phyloP scores from a whole-genome alignment of 2,797 vertebrate species.

The Centroberyx gerrardi region DNA sequence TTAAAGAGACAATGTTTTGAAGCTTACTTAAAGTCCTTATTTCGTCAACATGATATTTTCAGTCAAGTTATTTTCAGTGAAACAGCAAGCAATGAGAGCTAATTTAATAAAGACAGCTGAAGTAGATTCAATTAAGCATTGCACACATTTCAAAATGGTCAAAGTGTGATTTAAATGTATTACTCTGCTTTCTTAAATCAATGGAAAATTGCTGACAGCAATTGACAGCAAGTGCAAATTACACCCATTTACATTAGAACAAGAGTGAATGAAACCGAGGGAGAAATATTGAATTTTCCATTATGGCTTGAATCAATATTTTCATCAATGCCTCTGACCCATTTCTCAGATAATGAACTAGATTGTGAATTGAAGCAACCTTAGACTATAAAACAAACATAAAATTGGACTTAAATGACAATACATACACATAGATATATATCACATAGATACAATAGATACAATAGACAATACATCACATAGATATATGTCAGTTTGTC shows the following conservation, averaged over 20 bases:
- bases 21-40: neutral
- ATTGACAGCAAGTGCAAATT: neutral
- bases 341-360: conserved; percentile 4
- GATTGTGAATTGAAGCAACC: conserved; percentile 3
- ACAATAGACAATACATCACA: neutral
- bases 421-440: neutral
- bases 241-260: neutral
- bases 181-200: neutral
- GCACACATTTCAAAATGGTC: neutral
- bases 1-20: neutral
- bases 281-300: conserved; percentile 41
- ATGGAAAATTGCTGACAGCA: neutral
- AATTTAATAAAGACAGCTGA: neutral
- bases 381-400: neutral
- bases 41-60: neutral
- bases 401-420: neutral
- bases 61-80: neutral
- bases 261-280: conserved; percentile 18
- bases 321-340: conserved; percentile 42
- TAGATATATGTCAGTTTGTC: neutral
- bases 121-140: neutral
- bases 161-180: neutral
- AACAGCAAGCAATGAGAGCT: neutral
- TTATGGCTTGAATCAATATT: conserved; percentile 41
- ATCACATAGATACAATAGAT: too few species aligned